A percentile compares a stretch with the other conserved stretches of the same genome.
phyloP scores from a whole-genome alignment of 2,113 vertebrate genomes.

The Chaetodon auriga region DNA sequence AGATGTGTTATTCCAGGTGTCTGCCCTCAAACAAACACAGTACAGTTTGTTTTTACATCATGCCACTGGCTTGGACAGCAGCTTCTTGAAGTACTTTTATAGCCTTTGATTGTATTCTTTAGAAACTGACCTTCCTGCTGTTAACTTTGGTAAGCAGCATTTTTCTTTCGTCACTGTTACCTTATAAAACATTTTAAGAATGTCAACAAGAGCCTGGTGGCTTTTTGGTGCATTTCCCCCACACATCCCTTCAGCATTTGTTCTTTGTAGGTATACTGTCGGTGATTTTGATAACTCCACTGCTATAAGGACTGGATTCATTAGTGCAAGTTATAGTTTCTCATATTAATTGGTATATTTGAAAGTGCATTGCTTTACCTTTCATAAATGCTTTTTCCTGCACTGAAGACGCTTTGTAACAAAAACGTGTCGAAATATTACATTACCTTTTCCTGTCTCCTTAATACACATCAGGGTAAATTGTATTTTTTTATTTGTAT shows the following conservation, averaged over 20 bases:
- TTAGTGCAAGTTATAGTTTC: background rate
- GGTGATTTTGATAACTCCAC: background rate
- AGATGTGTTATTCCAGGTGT: constrained; percentile 74
- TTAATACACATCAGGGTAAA: background rate
- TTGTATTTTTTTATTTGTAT: background rate
- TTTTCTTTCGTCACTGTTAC: constrained; percentile 40
- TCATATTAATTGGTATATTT: background rate
- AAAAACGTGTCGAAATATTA: background rate
- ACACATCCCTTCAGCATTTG: background rate
- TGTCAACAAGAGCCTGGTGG: background rate
- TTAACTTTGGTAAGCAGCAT: constrained; percentile 30
- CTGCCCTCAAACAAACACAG: constrained; percentile 56
- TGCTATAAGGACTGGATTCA: background rate
- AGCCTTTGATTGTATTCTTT: constrained; percentile 46
- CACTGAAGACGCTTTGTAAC: background rate
- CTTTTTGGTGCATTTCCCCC: background rate
- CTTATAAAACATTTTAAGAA: constrained; percentile 28
- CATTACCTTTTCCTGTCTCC: background rate
- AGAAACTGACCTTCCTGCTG: constrained; percentile 51
- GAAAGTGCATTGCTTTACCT: background rate
- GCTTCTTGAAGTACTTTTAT: constrained; percentile 65
- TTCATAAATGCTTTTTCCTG: background rate
- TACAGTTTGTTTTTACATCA: constrained; percentile 59
- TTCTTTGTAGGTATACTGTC: background rate
- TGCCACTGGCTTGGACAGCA: constrained; percentile 38